Evolutionary conservation across 1,140 invertebrate species (phyloP), one percentile per base, ranked within the genome.

Genomic region (Dinothrombium tinctorium): DNA sequence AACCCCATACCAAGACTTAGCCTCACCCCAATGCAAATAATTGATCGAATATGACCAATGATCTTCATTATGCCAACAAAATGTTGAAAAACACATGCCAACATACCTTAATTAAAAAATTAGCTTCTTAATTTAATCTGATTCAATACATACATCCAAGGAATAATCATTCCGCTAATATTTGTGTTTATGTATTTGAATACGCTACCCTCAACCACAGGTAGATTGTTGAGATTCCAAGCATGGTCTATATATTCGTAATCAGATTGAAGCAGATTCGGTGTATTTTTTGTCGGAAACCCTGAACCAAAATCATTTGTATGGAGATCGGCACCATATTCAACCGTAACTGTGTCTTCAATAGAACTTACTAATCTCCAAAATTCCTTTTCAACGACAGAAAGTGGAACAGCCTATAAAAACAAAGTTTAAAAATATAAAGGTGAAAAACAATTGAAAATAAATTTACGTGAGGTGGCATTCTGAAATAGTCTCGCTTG

Each of bases 11-110:
- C 76, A 78, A 14, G 73, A 74, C 60, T 78, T 79, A 0, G 71
- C 66, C 50, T 77, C 74, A 38, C 74, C 74, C 89, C 89, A 95
- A 56, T 99, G 94, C 42, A 96, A 63, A 59, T 98, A 99, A 61
- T 98, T 98, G 47, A 98, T 95, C 2, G 87, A 95, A 59, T 98
- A 98, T 52, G 84, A 95, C 92, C 92, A 99, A 56, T 99, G 94
- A 60, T 98, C 92, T 60, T 99, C 94, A 54, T 90, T 98, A 57
- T 99, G 94, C 87, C 92, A 98, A 57, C 90, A 98, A 59, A 98
- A 98, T 12, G 89, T 92, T 1, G 87, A 83, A 62, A 99, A 99
- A 59, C 90, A 96, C 94, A 99, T 99, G 25, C 94, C 94, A 36
- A 99, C 92, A 60, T 99, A 12, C 21, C 37, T 38, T n/a, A 39